Percentiles rank a stretch among this genome's conserved stretches.
Evolutionary conservation across 2,797 vertebrate species (phyloP).

Genomic region (Crotalus adamanteus): DNA sequence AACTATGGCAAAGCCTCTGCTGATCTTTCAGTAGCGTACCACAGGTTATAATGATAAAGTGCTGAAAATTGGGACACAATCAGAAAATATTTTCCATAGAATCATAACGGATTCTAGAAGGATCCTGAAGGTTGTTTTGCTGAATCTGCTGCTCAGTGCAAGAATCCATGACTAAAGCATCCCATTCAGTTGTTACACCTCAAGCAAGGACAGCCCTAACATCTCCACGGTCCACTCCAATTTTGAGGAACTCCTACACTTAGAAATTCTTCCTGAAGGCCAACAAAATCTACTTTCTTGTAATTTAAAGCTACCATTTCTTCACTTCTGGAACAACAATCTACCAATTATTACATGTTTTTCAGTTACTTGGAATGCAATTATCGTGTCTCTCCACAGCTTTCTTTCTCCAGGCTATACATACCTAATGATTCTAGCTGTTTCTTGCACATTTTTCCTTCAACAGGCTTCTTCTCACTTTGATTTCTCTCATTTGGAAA

Average conservation of each 20-base stretch:
- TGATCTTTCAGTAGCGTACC: neutral
- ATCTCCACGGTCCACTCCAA: neutral
- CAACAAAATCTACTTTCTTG: neutral
- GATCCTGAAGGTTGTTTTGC: neutral
- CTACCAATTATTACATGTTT: neutral
- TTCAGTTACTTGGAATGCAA: neutral
- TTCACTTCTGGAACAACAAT: neutral
- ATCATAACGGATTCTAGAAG: neutral
- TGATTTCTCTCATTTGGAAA: neutral
- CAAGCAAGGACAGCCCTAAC: neutral
- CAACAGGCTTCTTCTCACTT: neutral
- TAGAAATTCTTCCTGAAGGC: neutral
- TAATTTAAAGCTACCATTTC: neutral
- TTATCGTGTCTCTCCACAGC: neutral
- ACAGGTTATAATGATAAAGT: slow-evolving; percentile 36
- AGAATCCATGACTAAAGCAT: neutral
- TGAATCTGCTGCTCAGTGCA: neutral
- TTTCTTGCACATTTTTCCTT: neutral
- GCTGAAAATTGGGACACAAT: slow-evolving; percentile 52
- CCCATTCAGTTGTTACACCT: neutral
- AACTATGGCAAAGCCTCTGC: neutral
- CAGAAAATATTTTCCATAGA: slow-evolving; percentile 28
- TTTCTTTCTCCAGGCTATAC: neutral
- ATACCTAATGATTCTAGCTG: neutral
- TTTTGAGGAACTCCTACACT: neutral